These are phyloP conservation scores for Rotaria sp. DNA, from an alignment of 2,888 invertebrate species.

Conservation along the genomic window DNA sequence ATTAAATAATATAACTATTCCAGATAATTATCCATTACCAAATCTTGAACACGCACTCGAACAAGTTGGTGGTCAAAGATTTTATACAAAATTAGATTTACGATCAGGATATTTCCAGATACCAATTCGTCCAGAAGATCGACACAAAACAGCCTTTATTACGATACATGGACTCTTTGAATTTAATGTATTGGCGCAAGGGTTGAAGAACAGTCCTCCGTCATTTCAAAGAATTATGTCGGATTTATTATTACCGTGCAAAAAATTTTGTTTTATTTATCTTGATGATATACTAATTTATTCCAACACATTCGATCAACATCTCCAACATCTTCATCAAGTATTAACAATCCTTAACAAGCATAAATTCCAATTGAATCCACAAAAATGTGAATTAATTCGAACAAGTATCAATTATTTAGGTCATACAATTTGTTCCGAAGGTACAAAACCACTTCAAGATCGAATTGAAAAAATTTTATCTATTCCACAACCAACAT, in stretches of 20 bases:
- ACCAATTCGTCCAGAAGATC: constrained; percentile 40
- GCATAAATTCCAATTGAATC: constrained; percentile 43
- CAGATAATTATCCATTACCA: too few species aligned
- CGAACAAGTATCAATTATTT: constrained; percentile 39
- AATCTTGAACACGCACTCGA: too few species aligned
- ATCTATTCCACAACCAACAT: neutral
- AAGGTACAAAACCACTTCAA: constrained; percentile 5
- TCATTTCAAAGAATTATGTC: constrained; percentile 49
- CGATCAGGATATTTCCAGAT: constrained; percentile 44
- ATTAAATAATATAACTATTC: too few species aligned
- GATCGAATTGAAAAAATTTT: neutral
- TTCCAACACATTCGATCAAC: constrained; percentile 42
- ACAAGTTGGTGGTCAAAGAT: too few species aligned
- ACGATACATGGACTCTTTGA: constrained; percentile 43
- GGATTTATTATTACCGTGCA: constrained; percentile 44
- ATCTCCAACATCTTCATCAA: constrained; percentile 39
- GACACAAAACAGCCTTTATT: constrained; percentile 45
- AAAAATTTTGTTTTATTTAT: constrained; percentile 48
- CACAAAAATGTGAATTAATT: constrained; percentile 43
- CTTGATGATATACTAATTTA: constrained; percentile 49
- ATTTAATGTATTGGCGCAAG: constrained; percentile 47
- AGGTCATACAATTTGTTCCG: constrained; percentile 33
- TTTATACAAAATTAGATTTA: constrained; percentile 39
- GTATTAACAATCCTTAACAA: constrained; percentile 42
- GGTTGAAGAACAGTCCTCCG: constrained; percentile 47